phyloP scores from a whole-genome alignment of 1,140 invertebrate species.

The Leptopilina clavipes region DNA sequence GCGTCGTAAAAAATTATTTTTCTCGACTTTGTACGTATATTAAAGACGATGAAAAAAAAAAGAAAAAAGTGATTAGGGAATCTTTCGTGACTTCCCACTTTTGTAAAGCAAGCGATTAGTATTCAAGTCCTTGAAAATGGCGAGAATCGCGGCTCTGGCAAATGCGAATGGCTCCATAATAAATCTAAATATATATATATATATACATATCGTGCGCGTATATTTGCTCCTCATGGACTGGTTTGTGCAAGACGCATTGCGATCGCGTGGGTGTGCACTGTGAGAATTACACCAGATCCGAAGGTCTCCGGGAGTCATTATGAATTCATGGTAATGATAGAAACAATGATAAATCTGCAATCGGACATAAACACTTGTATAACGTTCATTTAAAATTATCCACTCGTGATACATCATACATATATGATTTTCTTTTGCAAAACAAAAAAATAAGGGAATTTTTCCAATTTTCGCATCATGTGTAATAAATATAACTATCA shows the following conservation, averaged over 20 bases:
- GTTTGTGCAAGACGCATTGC: slow-evolving; percentile 30
- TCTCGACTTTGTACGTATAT: neutral
- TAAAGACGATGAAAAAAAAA: neutral
- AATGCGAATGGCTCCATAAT: slow-evolving; percentile 26
- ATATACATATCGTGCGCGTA: neutral
- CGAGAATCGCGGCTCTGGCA: neutral
- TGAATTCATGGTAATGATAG: slow-evolving; percentile 21
- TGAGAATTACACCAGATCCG: slow-evolving; percentile 27
- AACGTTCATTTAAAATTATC: neutral
- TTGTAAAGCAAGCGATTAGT: slow-evolving; percentile 21
- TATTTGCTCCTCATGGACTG: slow-evolving; percentile 23
- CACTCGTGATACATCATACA: neutral
- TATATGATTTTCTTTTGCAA: too few relatives aligned
- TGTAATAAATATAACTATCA: too few relatives aligned
- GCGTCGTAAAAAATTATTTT: slow-evolving; percentile 10
- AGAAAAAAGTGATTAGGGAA: slow-evolving; percentile 27
- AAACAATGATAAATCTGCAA: slow-evolving; percentile 27
- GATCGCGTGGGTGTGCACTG: slow-evolving; percentile 27
- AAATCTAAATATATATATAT: slow-evolving; percentile 4
- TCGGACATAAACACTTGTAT: slow-evolving; percentile 17
- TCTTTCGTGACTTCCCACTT: slow-evolving; percentile 24
- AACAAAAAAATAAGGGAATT: too few relatives aligned
- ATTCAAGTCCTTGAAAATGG: slow-evolving; percentile 28
- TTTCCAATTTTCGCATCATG: too few relatives aligned
- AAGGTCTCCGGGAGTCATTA: slow-evolving; percentile 23